These are phyloP conservation scores for Pyxicephalus adspersus DNA, from an alignment of 2,113 vertebrate genomes.

Conservation along the genomic window DNA sequence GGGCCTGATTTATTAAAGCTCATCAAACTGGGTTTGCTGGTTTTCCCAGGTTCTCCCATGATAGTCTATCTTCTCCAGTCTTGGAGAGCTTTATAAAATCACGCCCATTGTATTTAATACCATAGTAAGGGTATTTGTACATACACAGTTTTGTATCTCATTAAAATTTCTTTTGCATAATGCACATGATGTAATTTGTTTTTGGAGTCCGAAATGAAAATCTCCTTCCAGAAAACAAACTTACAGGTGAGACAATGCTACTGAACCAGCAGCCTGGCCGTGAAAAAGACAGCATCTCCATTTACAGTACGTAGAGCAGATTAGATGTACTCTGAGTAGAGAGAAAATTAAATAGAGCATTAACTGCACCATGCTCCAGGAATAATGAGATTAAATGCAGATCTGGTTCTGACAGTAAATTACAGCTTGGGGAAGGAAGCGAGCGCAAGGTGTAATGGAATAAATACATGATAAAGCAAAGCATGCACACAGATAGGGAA, in stretches of 20 bases:
- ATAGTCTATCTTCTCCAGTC: too few species aligned
- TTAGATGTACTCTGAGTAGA: constrained; percentile 31
- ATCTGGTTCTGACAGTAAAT: constrained; percentile 48
- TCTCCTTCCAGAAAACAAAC: neutral
- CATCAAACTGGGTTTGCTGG: too few species aligned
- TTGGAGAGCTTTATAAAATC: too few species aligned
- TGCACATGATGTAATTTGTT: too few species aligned
- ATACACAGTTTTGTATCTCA: too few species aligned
- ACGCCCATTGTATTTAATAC: too few species aligned
- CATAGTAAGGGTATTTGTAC: too few species aligned
- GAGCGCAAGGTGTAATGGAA: constrained; percentile 18
- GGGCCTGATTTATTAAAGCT: too few species aligned
- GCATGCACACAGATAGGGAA: neutral
- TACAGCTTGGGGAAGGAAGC: constrained; percentile 24
- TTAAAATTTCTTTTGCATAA: too few species aligned
- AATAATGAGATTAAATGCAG: constrained; percentile 51
- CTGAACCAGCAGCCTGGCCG: neutral
- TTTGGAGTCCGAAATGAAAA: too few species aligned
- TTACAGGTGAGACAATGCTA: constrained; percentile 19
- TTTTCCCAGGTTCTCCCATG: too few species aligned
- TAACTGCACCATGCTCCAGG: constrained; percentile 3
- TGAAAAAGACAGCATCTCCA: constrained; percentile 4
- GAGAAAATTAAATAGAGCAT: constrained; percentile 45
- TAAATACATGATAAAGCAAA: constrained; percentile 3
- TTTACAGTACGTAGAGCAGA: constrained; percentile 37